A percentile compares a stretch with the other conserved stretches of the same genome.
These are phyloP conservation scores for Sebastes paucispinis DNA, from an alignment of 2,797 vertebrate species.

Conservation along the genomic window DNA sequence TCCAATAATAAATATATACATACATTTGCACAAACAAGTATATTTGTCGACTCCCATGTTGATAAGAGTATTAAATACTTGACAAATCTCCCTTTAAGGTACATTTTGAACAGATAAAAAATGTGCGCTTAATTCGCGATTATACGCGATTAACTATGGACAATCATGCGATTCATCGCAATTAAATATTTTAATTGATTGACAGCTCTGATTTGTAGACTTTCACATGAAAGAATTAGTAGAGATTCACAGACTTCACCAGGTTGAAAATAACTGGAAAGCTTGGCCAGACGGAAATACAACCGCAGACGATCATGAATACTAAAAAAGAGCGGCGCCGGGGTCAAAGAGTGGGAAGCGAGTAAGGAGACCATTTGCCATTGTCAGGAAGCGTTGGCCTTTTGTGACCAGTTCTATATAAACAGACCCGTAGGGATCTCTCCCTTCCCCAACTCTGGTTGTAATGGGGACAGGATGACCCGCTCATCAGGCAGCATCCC, in stretches of 20 bases:
- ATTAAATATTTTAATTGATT: too few species aligned
- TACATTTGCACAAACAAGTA: too few species aligned
- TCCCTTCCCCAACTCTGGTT: conserved; percentile 18
- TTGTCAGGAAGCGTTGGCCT: conserved; percentile 34
- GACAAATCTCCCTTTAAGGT: too few species aligned
- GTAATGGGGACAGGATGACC: conserved; percentile 62
- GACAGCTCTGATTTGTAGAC: neutral
- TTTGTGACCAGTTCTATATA: conserved; percentile 37
- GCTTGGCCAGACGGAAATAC: neutral
- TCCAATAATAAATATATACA: too few species aligned
- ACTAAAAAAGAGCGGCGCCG: neutral
- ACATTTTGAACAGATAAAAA: too few species aligned
- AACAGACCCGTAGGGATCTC: conserved; percentile 48
- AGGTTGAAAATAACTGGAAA: too few species aligned
- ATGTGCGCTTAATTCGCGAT: too few species aligned
- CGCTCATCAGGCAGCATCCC: conserved; percentile 53
- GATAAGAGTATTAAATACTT: too few species aligned
- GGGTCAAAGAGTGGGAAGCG: neutral
- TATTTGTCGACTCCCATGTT: too few species aligned
- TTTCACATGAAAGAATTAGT: neutral
- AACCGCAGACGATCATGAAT: neutral
- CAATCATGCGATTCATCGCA: too few species aligned
- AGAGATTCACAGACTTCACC: neutral
- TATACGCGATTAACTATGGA: too few species aligned
- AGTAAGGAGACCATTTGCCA: conserved; percentile 15